Evolutionary conservation across 2,797 vertebrate genomes (phyloP).

Genomic region (Anabas testudineus): DNA sequence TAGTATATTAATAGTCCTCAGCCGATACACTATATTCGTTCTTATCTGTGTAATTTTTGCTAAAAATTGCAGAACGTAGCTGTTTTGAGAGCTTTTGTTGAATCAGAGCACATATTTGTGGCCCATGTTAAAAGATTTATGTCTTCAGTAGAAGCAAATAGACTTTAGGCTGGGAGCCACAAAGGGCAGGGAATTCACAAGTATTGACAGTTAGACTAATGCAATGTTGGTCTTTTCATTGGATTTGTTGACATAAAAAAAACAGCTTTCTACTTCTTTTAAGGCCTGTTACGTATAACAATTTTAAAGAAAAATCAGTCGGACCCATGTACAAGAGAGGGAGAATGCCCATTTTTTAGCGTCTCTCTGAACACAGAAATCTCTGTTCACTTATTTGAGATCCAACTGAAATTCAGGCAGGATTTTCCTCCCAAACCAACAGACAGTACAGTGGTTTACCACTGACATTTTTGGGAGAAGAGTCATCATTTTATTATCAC

Average conservation of each 20-base stretch:
- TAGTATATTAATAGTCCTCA: constrained; percentile 26
- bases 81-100: not conserved
- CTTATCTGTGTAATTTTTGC: constrained; percentile 18
- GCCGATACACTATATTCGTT: constrained; percentile 8
- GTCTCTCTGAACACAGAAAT: constrained; percentile 13
- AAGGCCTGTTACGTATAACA: not conserved
- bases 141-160: constrained; percentile 12
- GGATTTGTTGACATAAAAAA: not conserved
- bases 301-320: not conserved
- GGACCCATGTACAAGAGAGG: not conserved
- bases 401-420: constrained; percentile 38
- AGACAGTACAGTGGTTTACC: constrained; percentile 75
- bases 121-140: constrained; percentile 7
- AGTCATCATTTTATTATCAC: constrained; percentile 85
- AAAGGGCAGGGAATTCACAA: constrained; percentile 6
- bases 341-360: not conserved
- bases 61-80: not conserved
- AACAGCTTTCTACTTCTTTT: not conserved
- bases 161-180: not conserved
- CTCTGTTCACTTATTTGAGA: constrained; percentile 31
- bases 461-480: constrained; percentile 70
- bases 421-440: constrained; percentile 64
- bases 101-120: not conserved
- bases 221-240: not conserved
- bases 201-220: not conserved